phyloP scores from a whole-genome alignment of 1,140 invertebrate species.

The Leptinotarsa lineolata region DNA sequence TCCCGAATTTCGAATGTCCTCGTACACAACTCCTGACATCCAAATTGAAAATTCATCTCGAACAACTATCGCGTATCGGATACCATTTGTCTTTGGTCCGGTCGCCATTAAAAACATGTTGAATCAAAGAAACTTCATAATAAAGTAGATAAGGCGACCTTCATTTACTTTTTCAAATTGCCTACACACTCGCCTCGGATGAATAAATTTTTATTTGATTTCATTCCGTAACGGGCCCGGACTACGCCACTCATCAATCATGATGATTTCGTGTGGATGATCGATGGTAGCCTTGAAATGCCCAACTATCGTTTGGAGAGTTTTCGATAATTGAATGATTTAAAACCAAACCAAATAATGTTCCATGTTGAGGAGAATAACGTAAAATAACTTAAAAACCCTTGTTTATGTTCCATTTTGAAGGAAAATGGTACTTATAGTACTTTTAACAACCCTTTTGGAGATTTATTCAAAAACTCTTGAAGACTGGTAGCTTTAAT shows the following conservation, averaged over 20 bases:
- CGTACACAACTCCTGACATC: slow-evolving; percentile 20
- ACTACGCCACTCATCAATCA: not conserved
- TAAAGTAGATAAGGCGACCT: slow-evolving; percentile 27
- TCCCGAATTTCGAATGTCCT: slow-evolving; percentile 1
- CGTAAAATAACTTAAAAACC: too few species aligned
- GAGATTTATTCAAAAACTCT: too few species aligned
- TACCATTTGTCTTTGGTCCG: slow-evolving; percentile 23
- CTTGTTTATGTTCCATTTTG: too few species aligned
- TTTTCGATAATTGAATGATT: slow-evolving; percentile 3
- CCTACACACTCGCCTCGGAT: slow-evolving; percentile 24
- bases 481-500: too few species aligned
- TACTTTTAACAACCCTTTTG: too few species aligned
- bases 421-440: too few species aligned
- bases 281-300: not conserved
- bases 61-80: slow-evolving; percentile 28
- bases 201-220: slow-evolving; percentile 12
- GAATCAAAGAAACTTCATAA: slow-evolving; percentile 25
- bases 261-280: slow-evolving; percentile 7
- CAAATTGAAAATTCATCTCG: slow-evolving; percentile 32
- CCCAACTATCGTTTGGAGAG: not conserved
- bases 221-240: not conserved
- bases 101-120: slow-evolving; percentile 27
- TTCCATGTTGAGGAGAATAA: too few species aligned
- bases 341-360: not conserved
- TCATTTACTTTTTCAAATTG: slow-evolving; percentile 31